phyloP scores from a whole-genome alignment of 1,140 invertebrate genomes.

The Drosophila athabasca region DNA sequence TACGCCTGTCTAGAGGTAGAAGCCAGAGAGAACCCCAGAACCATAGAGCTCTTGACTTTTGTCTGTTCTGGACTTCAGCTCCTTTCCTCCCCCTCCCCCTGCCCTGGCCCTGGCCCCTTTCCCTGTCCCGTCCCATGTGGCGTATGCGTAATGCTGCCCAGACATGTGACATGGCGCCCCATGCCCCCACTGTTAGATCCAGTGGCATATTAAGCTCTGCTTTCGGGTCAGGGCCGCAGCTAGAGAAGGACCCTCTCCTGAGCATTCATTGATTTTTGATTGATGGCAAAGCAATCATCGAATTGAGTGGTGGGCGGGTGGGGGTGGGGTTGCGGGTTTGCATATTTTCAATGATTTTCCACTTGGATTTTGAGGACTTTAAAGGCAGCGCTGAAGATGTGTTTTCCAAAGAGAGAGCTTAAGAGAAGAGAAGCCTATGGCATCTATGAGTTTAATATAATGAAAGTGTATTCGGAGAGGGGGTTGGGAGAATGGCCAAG shows the following conservation, averaged over 20 bases:
- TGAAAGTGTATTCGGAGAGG: too few relatives aligned
- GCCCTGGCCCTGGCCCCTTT: too few relatives aligned
- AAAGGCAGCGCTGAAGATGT: neutral
- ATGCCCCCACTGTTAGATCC: constrained; percentile 16
- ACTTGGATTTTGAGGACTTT: constrained; percentile 8
- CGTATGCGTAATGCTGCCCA: constrained; percentile 69
- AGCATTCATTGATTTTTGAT: constrained; percentile 38
- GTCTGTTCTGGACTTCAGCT: constrained; percentile 4
- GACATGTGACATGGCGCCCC: constrained; percentile 45
- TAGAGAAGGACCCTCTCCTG: neutral
- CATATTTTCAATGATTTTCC: constrained; percentile 31
- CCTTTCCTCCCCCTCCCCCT: neutral
- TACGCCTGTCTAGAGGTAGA: constrained; percentile 65
- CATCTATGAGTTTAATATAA: too few relatives aligned
- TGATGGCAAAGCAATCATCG: constrained; percentile 38
- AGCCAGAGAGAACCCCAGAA: constrained; percentile 37
- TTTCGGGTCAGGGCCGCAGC: constrained; percentile 29
- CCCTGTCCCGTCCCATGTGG: constrained; percentile 44
- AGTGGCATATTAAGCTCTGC: constrained; percentile 16
- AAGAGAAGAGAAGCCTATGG: too few relatives aligned
- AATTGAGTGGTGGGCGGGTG: neutral
- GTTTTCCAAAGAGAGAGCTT: too few relatives aligned
- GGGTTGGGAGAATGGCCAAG: too few relatives aligned
- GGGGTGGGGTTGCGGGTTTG: neutral
- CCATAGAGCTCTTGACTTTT: constrained; percentile 35